phyloP scores from a whole-genome alignment of 2,797 vertebrate species.

The Scolopax rusticola region DNA sequence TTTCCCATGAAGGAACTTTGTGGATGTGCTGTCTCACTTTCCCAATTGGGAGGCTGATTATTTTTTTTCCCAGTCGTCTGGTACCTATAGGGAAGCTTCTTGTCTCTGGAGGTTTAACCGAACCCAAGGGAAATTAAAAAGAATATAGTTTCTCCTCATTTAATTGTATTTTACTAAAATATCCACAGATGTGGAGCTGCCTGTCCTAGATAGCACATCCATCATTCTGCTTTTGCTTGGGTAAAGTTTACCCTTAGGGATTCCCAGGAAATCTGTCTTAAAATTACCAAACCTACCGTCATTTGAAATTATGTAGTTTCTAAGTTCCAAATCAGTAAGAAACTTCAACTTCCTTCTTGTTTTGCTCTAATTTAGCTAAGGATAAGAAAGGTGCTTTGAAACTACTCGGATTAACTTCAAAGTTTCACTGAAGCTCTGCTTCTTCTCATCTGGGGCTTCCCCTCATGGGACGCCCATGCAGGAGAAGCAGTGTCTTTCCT shows the following conservation, averaged over 20 bases:
- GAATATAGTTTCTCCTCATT: neutral
- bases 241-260: constrained; percentile 18
- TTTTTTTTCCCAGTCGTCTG: fast-evolving
- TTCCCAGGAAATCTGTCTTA: constrained; percentile 13
- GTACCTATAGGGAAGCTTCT: neutral
- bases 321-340: neutral
- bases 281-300: neutral
- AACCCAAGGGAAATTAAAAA: neutral
- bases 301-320: neutral
- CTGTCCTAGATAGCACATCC: constrained; percentile 37
- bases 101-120: neutral
- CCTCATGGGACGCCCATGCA: neutral
- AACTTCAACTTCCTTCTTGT: neutral
- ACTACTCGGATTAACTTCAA: neutral
- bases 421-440: neutral
- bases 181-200: constrained; percentile 5
- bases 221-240: constrained; percentile 25
- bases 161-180: constrained; percentile 8
- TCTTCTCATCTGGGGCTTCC: neutral
- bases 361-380: neutral
- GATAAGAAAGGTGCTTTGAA: neutral
- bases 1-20: fast-evolving
- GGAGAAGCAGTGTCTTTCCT: neutral
- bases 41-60: neutral
- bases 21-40: neutral